Evolutionary conservation across 2,797 vertebrate genomes (phyloP).

Genomic region (Chelidonichthys spinosus): DNA sequence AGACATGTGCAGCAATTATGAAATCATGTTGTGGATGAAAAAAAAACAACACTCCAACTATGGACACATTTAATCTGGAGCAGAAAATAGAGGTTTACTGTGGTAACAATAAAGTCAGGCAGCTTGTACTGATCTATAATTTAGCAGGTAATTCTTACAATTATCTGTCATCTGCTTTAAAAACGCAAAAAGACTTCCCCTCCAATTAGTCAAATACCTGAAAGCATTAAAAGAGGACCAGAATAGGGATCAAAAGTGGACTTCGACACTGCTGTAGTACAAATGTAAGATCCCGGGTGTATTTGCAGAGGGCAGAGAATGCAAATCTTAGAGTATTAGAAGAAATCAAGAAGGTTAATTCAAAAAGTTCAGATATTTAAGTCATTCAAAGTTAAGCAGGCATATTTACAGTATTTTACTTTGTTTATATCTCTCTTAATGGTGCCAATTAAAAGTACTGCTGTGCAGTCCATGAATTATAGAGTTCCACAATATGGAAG

Average conservation of each 20-base stretch:
- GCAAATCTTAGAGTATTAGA: neutral
- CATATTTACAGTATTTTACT: neutral
- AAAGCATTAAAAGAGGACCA: neutral
- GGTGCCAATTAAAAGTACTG: neutral
- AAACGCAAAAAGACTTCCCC: constrained; percentile 16
- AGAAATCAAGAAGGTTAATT: neutral
- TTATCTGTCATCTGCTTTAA: constrained; percentile 4
- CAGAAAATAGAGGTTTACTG: neutral
- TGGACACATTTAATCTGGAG: neutral
- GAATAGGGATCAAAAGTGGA: neutral
- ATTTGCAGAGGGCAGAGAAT: neutral
- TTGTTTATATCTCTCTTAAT: neutral
- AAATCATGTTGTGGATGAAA: neutral
- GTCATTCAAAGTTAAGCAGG: constrained; percentile 1
- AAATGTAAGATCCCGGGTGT: neutral
- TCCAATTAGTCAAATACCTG: constrained; percentile 19
- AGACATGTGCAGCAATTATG: neutral
- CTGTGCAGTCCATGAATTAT: neutral
- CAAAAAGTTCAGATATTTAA: neutral
- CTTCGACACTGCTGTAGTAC: neutral
- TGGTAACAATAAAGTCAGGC: neutral
- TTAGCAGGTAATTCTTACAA: constrained; percentile 8
- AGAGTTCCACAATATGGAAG: neutral
- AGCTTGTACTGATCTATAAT: constrained; percentile 6
- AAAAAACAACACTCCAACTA: neutral